Conservation (phyloP, 2,113 vertebrate species). For the Vulpes vulpes region DNA sequence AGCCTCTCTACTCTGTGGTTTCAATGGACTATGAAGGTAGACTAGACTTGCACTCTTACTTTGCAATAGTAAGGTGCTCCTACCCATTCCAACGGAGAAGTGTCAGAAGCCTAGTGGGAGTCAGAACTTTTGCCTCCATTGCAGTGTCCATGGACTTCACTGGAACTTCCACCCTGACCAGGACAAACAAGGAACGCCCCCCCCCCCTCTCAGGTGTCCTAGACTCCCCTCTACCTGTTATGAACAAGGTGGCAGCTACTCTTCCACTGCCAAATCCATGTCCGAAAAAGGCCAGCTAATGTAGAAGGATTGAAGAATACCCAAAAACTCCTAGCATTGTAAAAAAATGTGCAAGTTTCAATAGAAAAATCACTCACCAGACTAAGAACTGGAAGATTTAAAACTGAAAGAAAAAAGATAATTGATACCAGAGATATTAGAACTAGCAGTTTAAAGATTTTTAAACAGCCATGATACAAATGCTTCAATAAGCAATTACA, state of each 20-base stretch:
- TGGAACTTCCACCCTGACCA: not conserved
- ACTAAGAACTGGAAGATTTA: not conserved
- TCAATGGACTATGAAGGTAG: not conserved
- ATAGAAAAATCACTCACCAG: not conserved
- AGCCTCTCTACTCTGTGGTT: not conserved
- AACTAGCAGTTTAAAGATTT: not conserved
- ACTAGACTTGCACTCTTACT: not conserved
- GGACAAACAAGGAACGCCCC: not conserved
- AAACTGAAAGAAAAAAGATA: not conserved
- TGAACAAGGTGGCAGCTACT: not conserved
- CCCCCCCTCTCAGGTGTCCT: not conserved
- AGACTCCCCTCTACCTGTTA: not conserved
- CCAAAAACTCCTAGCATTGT: not conserved
- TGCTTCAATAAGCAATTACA: not conserved
- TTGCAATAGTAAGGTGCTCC: not conserved
- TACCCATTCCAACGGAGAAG: not conserved
- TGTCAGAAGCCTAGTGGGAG: not conserved
- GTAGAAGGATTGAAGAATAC: not conserved
- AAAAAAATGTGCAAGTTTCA: not conserved
- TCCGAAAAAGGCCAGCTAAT: not conserved
- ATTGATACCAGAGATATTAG: not conserved
- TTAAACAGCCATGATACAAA: not conserved
- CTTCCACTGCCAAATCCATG: not conserved
- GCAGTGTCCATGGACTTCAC: not conserved
- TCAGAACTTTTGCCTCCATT: not conserved